A percentile compares a stretch with the other conserved stretches of the same genome.
phyloP scores from a whole-genome alignment of 2,888 invertebrate species.

The Caenorhabditis virilis region DNA sequence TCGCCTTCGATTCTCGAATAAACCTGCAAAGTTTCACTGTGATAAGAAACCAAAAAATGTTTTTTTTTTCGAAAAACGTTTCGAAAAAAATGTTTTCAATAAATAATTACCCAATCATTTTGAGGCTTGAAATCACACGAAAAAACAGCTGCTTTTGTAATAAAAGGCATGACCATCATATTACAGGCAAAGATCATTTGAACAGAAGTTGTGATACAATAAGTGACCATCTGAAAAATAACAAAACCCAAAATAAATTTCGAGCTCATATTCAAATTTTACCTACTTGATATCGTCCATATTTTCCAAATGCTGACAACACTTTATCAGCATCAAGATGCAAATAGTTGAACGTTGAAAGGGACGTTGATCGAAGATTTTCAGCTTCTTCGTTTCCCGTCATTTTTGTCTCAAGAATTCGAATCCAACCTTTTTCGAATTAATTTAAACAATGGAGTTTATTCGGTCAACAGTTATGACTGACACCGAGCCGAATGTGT shows the following conservation, averaged over 20 bases:
- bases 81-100: slow-evolving; percentile 2
- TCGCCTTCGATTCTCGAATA: slow-evolving; percentile 23
- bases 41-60: no score
- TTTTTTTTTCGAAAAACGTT: neutral
- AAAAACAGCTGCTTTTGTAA: slow-evolving; percentile 51
- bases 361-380: neutral
- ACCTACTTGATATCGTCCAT: slow-evolving; percentile 62
- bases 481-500: no score
- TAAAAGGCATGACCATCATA: slow-evolving; percentile 63
- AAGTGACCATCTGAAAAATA: slow-evolving; percentile 47
- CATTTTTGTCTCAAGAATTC: no score
- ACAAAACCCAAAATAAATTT: no score
- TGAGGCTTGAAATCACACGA: slow-evolving; percentile 32
- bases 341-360: slow-evolving; percentile 24
- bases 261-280: neutral
- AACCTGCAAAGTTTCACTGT: no score
- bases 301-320: slow-evolving; percentile 60
- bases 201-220: slow-evolving; percentile 45
- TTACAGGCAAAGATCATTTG: slow-evolving; percentile 44
- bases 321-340: slow-evolving; percentile 66
- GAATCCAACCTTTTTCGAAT: no score
- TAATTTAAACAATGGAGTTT: no score
- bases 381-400: neutral
- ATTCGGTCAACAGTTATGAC: no score
- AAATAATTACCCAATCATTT: neutral